Evolutionary conservation across 2,888 invertebrate genomes (phyloP), one percentile per base, ranked within the genome.

Genomic region (Chymomyza caudatula): DNA sequence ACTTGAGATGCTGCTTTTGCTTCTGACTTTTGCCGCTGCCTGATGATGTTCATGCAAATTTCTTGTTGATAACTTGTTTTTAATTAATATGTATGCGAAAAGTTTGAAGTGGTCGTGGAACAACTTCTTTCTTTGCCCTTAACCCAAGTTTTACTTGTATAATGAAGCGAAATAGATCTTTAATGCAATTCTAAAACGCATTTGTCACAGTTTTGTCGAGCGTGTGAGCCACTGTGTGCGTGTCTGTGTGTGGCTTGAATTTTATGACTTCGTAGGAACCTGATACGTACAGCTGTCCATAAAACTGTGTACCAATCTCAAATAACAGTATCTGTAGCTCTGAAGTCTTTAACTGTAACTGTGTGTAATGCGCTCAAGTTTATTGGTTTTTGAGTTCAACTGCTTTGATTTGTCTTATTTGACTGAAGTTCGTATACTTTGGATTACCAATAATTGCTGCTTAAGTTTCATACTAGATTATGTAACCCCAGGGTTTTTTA

Each of bases 41-140:
- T 47, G 44, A 47, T 47, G 44, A 62, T 62, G 37, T 65, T 22
- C 60, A 65, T 71, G 63, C 60, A 69, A 69, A 72, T 65, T 62
- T 60, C 67, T 63, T 72, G 71, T 67, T 71, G 71, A 70, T 67
- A 77, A 77, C 71, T 77, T 69, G 56, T 61, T 73, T 67, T 77
- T 78, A 78, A 78, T 78, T 78, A 78, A 78, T 78, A 78, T 80
- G 73, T 75, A 80, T 77, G 75, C 75, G 73, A 60, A 78, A 78
- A 78, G 76, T 78, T 78, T 55, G 8, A 20, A 51, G 13, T 17
- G 13, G 51, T 17, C 51, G 20, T 51, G 20, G 51, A 2, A 20
- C 51, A 2, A 20, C 51, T 51, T 15, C n/a, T 17, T 8, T 1
- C 5, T 11, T 11, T n/a, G 15, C 43, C 44, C 44, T 3, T 47